These are phyloP conservation scores for Ochropleura leucogaster DNA, from an alignment of 2,888 invertebrate species.

Conservation along the genomic window DNA sequence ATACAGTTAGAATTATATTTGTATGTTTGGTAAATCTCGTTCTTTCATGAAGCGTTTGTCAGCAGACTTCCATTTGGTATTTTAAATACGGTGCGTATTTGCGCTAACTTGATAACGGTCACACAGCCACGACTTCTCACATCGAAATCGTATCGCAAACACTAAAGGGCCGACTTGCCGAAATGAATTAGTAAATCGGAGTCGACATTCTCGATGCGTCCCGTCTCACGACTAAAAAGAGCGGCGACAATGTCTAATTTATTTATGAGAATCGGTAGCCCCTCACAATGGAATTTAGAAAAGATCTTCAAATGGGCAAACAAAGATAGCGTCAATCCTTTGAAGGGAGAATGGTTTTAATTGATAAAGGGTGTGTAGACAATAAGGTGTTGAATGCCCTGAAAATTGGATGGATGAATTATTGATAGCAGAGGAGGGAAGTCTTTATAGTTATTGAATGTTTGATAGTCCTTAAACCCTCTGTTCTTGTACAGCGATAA, in stretches of 20 bases:
- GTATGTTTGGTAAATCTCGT: not conserved
- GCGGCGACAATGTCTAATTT: slow-evolving; percentile 82
- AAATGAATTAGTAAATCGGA: slow-evolving; percentile 88
- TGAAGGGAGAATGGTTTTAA: slow-evolving; percentile 68
- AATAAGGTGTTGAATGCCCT: slow-evolving; percentile 60
- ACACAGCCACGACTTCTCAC: slow-evolving; percentile 11
- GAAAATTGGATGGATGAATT: slow-evolving; percentile 67
- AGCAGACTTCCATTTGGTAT: not conserved
- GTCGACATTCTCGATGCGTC: slow-evolving; percentile 85
- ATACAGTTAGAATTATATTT: not conserved
- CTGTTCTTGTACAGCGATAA: slow-evolving; percentile 30
- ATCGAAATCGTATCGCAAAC: slow-evolving; percentile 68
- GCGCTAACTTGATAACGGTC: not conserved
- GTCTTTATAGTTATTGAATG: slow-evolving; percentile 50
- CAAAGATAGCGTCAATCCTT: slow-evolving; percentile 75
- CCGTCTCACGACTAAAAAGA: slow-evolving; percentile 82
- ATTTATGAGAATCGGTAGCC: slow-evolving; percentile 85
- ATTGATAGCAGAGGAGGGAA: slow-evolving; percentile 60
- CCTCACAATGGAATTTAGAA: slow-evolving; percentile 79
- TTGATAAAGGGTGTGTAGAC: slow-evolving; percentile 67
- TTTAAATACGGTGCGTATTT: not conserved
- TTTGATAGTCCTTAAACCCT: slow-evolving; percentile 44
- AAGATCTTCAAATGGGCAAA: slow-evolving; percentile 73
- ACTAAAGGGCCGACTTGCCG: slow-evolving; percentile 76
- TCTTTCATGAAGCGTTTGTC: not conserved